These are phyloP conservation scores for Scaptomyza graminum DNA, from an alignment of 1,140 invertebrate species.

Conservation along the genomic window DNA sequence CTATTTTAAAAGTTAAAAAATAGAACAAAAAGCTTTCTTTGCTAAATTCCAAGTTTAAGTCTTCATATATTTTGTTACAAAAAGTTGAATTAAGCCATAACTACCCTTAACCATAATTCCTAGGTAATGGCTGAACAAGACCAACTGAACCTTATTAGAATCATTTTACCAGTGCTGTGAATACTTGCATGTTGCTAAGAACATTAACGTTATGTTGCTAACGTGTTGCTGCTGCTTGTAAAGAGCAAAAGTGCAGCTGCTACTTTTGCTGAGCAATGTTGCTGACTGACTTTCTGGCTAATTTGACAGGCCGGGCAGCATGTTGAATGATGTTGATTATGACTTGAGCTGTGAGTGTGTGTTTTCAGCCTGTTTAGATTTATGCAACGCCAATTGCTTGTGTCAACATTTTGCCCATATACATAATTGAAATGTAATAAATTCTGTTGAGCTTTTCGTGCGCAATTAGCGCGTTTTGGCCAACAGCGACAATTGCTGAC, in stretches of 20 bases:
- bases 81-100: neutral
- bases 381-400: slow-evolving; percentile 74
- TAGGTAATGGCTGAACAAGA: neutral
- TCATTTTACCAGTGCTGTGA: slow-evolving; percentile 12
- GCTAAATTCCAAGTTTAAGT: too few relatives aligned
- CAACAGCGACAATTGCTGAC: slow-evolving; percentile 65
- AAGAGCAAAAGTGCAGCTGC: slow-evolving; percentile 9
- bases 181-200: slow-evolving; percentile 32
- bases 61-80: too few relatives aligned
- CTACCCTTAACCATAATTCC: neutral
- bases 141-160: slow-evolving; percentile 6
- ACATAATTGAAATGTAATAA: slow-evolving; percentile 82
- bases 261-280: slow-evolving; percentile 42
- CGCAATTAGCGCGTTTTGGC: slow-evolving; percentile 70
- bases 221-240: slow-evolving; percentile 17
- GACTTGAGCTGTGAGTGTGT: neutral
- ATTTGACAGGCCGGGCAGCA: slow-evolving; percentile 58
- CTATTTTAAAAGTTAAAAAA: too few relatives aligned
- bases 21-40: too few relatives aligned
- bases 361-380: slow-evolving; percentile 48
- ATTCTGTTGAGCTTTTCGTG: slow-evolving; percentile 72
- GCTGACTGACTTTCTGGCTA: slow-evolving; percentile 60
- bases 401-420: slow-evolving; percentile 75
- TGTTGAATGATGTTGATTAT: slow-evolving; percentile 23
- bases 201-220: slow-evolving; percentile 34